Evolutionary conservation across 2,797 vertebrate species (phyloP), one percentile per base, ranked within the genome.

Genomic region (Luscinia luscinia): DNA sequence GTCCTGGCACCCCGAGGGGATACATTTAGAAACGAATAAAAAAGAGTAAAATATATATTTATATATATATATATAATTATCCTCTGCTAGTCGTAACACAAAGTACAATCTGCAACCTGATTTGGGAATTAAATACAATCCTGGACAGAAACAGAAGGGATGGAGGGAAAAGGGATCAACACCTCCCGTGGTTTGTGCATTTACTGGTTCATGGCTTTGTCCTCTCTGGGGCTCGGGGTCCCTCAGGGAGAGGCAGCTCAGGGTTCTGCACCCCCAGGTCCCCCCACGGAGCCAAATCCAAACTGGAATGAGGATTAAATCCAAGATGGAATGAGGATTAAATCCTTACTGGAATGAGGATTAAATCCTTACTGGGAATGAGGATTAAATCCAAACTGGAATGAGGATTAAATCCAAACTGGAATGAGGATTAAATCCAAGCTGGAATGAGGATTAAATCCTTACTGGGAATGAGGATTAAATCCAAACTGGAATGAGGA

Each of bases 21-120:
- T 28, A 91, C 23, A 11, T 18, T 92, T 86, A 94, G 95, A 94
- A 84, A 93, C 9, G 3, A 91, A 93, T 90, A 87, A 84, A 96
- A 94, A 87, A 86, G 61, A 85, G 79, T 77, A 74, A 92, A 81
- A 82, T 90, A 93, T 59, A 91, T 45, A 21, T 58, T 14, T 70
- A 11, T 38, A 1, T 70, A 32, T 57, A 61, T 82, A 80, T 87
- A 49, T 58, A 72, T 32, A 72, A 20, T 66, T 22, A 57, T 83
- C 80, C 30, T 61, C 68, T 57, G 59, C 77, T 91, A 80, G 41
- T 46, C 0, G 3, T 68, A 61, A 64, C 80, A 27, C 48, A 59
- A 74, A 14, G 77, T 87, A 72, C 84, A 92, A 58, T 59, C 91
- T 8, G 43, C 62, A 73, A n/a, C 88, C 93, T 66, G 80, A 63